A percentile compares a stretch with the other conserved stretches of the same genome.
Conservation (phyloP, 2,888 invertebrate species). For the Acleris laterana region DNA sequence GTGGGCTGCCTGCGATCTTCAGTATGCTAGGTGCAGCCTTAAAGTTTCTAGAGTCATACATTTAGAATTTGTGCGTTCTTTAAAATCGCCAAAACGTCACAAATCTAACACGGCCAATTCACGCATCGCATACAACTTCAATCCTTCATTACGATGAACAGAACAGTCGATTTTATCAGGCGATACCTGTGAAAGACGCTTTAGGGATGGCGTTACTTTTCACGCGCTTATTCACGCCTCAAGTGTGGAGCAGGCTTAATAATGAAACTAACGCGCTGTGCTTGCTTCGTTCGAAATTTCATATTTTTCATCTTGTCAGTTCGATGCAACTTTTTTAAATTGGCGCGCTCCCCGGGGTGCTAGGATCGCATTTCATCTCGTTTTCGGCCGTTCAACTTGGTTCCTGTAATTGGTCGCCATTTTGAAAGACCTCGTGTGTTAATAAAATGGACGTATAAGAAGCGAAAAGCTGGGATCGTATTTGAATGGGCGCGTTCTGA, state of each 20-base stretch:
- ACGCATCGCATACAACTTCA: too few species aligned
- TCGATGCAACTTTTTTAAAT: constrained; percentile 28
- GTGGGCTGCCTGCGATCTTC: too few species aligned
- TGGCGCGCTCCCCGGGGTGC: constrained; percentile 25
- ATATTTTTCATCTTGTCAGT: constrained; percentile 31
- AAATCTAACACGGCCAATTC: too few species aligned
- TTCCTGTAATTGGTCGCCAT: constrained; percentile 44
- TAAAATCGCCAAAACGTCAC: too few species aligned
- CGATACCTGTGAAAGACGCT: too few species aligned
- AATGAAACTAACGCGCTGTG: constrained; percentile 23
- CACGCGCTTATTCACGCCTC: too few species aligned
- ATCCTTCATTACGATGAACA: too few species aligned
- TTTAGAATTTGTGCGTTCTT: too few species aligned
- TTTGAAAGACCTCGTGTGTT: constrained; percentile 43
- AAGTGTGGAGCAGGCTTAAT: constrained; percentile 4
- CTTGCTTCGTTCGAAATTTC: constrained; percentile 26
- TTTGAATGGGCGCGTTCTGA: not conserved
- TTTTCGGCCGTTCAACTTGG: constrained; percentile 35
- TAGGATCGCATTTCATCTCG: constrained; percentile 16
- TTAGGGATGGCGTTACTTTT: too few species aligned
- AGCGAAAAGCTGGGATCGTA: not conserved
- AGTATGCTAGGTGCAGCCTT: too few species aligned
- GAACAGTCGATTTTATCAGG: too few species aligned
- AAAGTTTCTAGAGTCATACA: too few species aligned
- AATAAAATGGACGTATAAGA: constrained; percentile 27